These are phyloP conservation scores for Brachypteracias leptosomus DNA, from an alignment of 2,113 vertebrate species.

Conservation along the genomic window DNA sequence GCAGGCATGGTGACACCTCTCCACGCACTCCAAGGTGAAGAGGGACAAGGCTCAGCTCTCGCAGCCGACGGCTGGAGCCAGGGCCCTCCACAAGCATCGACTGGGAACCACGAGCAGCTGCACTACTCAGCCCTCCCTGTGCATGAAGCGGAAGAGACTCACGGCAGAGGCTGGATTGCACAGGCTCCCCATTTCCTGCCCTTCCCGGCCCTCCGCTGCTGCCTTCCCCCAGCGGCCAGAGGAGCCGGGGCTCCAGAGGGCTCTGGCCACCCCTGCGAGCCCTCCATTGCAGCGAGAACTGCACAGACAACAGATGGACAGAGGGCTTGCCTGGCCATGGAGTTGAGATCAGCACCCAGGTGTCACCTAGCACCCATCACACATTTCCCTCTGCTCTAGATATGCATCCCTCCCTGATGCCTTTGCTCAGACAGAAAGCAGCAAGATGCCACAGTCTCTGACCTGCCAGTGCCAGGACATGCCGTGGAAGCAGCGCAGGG, in stretches of 20 bases:
- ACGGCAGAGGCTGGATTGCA: accelerated
- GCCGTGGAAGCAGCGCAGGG: accelerated
- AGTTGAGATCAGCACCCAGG: not conserved
- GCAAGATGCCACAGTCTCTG: not conserved
- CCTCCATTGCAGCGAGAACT: accelerated
- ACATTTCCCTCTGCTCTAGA: not conserved
- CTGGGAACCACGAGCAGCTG: not conserved
- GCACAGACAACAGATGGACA: not conserved
- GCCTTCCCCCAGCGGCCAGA: not conserved
- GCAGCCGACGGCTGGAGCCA: not conserved
- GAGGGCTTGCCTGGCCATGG: accelerated
- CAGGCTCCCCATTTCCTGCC: not conserved
- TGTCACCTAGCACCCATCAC: not conserved
- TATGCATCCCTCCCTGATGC: not conserved
- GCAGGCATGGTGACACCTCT: not conserved
- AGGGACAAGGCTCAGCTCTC: not conserved
- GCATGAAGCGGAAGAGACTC: not conserved
- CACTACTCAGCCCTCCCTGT: not conserved
- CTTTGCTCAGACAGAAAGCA: not conserved
- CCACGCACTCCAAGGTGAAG: not conserved
- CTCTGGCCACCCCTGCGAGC: not conserved
- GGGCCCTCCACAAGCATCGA: not conserved
- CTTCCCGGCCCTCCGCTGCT: not conserved
- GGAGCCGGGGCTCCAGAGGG: not conserved
- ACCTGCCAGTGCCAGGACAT: not conserved